A percentile compares a stretch with the other conserved stretches of the same genome.
Conservation (phyloP, 2,113 vertebrate genomes). For the Poeciliopsis prolifica region DNA sequence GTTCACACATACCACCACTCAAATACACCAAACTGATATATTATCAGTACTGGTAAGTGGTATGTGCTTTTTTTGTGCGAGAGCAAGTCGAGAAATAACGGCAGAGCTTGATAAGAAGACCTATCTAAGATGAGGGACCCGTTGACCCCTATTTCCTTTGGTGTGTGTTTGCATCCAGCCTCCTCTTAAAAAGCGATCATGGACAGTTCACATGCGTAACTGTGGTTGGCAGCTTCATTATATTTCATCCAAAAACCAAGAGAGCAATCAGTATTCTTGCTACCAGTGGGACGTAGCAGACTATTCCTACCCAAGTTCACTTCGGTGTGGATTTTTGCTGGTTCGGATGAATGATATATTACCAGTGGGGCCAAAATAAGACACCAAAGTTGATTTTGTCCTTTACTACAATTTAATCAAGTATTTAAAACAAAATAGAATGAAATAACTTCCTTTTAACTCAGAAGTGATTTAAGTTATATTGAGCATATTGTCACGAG, state of each 20-base stretch:
- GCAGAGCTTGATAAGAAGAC: not conserved
- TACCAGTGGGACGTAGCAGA: not conserved
- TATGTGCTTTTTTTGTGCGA: not conserved
- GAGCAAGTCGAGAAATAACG: not conserved
- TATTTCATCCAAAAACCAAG: not conserved
- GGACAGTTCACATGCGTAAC: not conserved
- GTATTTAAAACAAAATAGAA: no score
- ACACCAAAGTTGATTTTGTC: no score
- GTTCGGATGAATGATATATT: not conserved
- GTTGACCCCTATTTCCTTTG: conserved; percentile 8
- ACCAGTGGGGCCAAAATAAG: no score
- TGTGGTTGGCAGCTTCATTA: conserved; percentile 12
- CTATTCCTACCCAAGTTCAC: not conserved
- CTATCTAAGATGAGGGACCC: not conserved
- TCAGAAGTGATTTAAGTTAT: no score
- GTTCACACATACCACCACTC: no score
- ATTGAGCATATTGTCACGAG: no score
- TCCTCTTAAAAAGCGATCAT: not conserved
- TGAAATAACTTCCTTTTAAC: no score
- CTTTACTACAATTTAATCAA: no score
- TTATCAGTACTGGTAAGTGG: not conserved
- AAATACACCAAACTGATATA: not conserved
- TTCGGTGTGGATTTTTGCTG: not conserved
- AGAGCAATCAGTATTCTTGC: not conserved
- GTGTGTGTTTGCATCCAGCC: not conserved